Base-by-base conservation (phyloP, 2,797 vertebrate genomes). In the Gobio occitaniae region DNA sequence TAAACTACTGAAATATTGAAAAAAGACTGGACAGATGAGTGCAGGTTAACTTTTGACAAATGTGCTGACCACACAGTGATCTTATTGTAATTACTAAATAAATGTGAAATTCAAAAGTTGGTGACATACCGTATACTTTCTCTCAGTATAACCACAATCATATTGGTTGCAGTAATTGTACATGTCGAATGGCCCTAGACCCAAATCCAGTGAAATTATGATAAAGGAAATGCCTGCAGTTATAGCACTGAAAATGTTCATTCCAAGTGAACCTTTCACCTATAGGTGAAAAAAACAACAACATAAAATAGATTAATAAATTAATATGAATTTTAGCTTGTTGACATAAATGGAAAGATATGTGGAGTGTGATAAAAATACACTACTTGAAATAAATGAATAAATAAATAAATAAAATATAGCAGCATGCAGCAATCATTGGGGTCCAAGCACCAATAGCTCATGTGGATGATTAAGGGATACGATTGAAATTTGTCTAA, bases 191-290 rank as follows among this genome's bases (percentile, higher is more conserved):
- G 13, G 11, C 4, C n/a, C 41, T 2, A 19, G 0, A 69, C 1
- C 3, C 70, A 50, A 48, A 74, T 74, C 36, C n/a, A 29, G 1
- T 47, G 38, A 52, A 16, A 10, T n/a, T 7, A 80, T 6, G 21
- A 69, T n/a, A 12, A 80, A 8, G 65, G 32, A 13, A n/a, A 15
- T 41, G 7, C 32, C 32, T 38, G 79, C 79, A 25, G 9, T 41
- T 70, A 81, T 4, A 50, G 78, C 17, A 32, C 78, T 68, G 63
- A 80, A 21, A 32, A 80, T 48, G 44, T 80, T 80, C 16, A 80
- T 56, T 15, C 47, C 48, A 68, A 80, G 79, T 4, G 32, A 80
- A 52, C 48, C 32, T 12, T 54, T 80, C 12, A 80, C 50, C 65
- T 80, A 13, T 19, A 32, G 25, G 7, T 3, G 19, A 3, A 50